These are phyloP conservation scores for Coranthus polyacanthus DNA, from an alignment of 2,797 vertebrate genomes.

Conservation along the genomic window DNA sequence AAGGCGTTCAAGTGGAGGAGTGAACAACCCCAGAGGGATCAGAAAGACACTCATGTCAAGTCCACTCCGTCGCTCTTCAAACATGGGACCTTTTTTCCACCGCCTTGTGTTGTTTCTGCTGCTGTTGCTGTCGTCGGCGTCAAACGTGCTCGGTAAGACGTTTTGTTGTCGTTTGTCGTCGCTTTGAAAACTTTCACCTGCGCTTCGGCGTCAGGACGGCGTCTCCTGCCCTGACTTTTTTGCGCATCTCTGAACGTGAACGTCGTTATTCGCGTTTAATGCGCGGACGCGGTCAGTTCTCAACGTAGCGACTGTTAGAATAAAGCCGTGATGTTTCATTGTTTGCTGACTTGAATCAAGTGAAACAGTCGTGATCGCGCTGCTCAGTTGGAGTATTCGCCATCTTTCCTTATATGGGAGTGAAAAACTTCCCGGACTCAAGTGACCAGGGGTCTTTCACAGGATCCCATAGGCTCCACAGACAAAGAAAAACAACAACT, in stretches of 20 bases:
- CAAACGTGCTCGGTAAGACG: conserved; percentile 68
- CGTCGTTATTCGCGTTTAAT: too few relatives aligned
- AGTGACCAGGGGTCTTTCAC: conserved; percentile 2
- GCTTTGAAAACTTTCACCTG: conserved; percentile 52
- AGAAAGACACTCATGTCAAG: not conserved
- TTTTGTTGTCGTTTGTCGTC: not conserved
- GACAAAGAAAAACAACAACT: too few relatives aligned
- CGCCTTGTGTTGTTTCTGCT: conserved; percentile 6
- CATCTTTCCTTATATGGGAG: conserved; percentile 76
- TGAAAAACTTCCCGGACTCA: conserved; percentile 34
- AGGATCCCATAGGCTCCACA: not conserved
- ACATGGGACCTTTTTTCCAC: conserved; percentile 56
- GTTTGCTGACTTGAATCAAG: not conserved
- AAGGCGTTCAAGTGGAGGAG: conserved; percentile 33
- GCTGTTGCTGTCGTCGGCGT: conserved; percentile 36
- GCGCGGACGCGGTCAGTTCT: too few relatives aligned
- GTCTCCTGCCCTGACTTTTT: not conserved
- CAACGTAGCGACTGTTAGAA: too few relatives aligned
- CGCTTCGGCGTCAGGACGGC: not conserved
- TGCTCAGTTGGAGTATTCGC: conserved; percentile 9
- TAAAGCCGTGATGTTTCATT: not conserved
- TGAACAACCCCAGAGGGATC: conserved; percentile 1
- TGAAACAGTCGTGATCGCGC: not conserved
- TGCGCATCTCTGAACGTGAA: not conserved
- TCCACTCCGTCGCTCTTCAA: conserved; percentile 22